These are phyloP conservation scores for Oostethus manadensis DNA, from an alignment of 2,113 vertebrate species.

Conservation along the genomic window DNA sequence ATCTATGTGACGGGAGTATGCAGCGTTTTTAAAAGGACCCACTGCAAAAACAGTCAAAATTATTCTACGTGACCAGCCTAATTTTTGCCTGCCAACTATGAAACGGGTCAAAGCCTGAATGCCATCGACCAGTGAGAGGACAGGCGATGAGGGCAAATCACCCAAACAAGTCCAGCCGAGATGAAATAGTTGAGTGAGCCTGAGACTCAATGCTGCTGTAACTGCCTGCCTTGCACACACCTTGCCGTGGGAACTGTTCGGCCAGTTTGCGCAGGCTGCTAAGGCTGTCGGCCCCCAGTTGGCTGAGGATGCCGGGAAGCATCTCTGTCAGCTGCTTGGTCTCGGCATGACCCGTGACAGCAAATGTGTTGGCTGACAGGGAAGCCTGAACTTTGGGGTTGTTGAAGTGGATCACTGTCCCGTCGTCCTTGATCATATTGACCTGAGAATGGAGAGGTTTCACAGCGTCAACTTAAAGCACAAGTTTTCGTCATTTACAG, in stretches of 20 bases:
- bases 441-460: conserved; percentile 69
- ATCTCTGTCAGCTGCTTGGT: conserved; percentile 98
- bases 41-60: no score
- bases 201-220: no score
- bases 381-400: conserved; percentile 98
- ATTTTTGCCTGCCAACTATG: no score
- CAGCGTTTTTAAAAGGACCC: no score
- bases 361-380: conserved; percentile 95
- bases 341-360: conserved; percentile 95
- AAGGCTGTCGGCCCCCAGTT: conserved; percentile 96
- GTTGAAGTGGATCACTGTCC: conserved; percentile 98
- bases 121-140: no score
- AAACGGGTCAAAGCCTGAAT: no score
- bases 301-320: conserved; percentile 97
- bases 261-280: conserved; percentile 97
- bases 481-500: no score
- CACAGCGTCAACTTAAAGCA: not conserved
- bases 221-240: not conserved
- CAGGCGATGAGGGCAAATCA: no score
- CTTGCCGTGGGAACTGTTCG: conserved; percentile 89
- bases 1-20: no score
- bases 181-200: no score
- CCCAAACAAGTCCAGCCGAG: no score
- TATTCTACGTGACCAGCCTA: no score
- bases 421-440: conserved; percentile 99